Conservation (phyloP, 2,113 vertebrate genomes). For the Trachemys scripta region DNA sequence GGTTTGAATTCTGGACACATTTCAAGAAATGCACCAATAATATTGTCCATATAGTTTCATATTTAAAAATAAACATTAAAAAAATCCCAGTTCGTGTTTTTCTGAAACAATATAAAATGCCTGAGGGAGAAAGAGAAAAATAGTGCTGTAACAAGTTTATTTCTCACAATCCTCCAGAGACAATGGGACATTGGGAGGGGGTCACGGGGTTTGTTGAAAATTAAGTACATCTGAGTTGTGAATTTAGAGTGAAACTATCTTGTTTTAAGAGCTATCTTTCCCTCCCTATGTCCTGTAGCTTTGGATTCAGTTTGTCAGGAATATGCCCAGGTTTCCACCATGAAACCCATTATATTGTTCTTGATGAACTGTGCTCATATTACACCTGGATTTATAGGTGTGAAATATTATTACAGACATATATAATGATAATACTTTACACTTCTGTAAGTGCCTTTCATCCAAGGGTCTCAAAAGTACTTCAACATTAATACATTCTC, state of each 20-base stretch:
- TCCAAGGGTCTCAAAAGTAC: background rate
- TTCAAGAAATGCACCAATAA: conserved; percentile 80
- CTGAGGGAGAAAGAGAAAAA: conserved; percentile 60
- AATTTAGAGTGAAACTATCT: conserved; percentile 9
- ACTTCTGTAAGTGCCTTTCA: background rate
- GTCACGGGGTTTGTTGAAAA: conserved; percentile 29
- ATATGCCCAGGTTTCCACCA: background rate
- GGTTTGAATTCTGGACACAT: conserved; percentile 82
- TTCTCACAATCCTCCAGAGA: conserved; percentile 39
- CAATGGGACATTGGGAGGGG: background rate
- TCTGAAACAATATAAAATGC: conserved; percentile 68
- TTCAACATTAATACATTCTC: background rate
- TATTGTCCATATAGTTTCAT: conserved; percentile 73
- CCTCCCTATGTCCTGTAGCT: background rate
- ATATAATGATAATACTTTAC: background rate
- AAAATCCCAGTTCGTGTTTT: conserved; percentile 35
- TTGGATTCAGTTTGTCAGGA: background rate
- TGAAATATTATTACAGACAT: background rate
- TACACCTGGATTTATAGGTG: background rate
- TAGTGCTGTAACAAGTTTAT: conserved; percentile 52
- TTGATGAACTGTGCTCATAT: conserved; percentile 42
- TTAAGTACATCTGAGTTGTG: background rate
- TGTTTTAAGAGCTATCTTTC: background rate
- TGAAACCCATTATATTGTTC: conserved; percentile 30
- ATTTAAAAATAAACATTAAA: conserved; percentile 78